Evolutionary conservation across 1,140 invertebrate species (phyloP).

Genomic region (Drosophila sp.): DNA sequence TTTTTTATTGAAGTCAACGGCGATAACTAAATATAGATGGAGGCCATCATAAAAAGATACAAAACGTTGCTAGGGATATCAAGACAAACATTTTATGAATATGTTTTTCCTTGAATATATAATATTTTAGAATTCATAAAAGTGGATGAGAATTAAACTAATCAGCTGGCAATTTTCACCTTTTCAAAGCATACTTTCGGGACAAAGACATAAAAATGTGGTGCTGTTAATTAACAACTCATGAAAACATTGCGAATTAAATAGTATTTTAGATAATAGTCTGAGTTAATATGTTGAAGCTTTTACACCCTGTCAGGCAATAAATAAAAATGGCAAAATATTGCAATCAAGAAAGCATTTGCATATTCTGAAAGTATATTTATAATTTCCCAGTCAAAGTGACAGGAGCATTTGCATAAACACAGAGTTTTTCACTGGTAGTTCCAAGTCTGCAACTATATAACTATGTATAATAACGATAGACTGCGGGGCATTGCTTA

Average conservation of each 20-base stretch:
- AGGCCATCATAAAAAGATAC: conserved; percentile 30
- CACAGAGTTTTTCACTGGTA: background rate
- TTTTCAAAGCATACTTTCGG: conserved; percentile 34
- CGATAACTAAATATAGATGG: conserved; percentile 72
- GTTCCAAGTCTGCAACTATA: background rate
- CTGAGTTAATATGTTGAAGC: background rate
- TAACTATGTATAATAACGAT: background rate
- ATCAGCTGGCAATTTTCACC: background rate
- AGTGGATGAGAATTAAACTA: background rate
- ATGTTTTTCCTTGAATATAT: background rate
- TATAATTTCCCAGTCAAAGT: conserved; percentile 6
- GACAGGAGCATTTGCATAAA: conserved; percentile 17
- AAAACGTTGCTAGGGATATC: too few species aligned
- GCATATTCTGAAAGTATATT: conserved; percentile 14
- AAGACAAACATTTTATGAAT: background rate
- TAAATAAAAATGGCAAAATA: conserved; percentile 3
- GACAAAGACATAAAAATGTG: background rate
- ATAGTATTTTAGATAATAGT: background rate
- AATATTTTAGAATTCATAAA: background rate
- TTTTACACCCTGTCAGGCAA: background rate
- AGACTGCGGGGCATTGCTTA: conserved; percentile 13
- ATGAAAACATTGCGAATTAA: conserved; percentile 2
- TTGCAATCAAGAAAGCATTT: conserved; percentile 14
- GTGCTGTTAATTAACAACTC: conserved; percentile 7
- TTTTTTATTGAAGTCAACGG: conserved; percentile 42